Percentiles rank a stretch among this genome's conserved stretches.
These are phyloP conservation scores for Oophaga pumilio DNA, from an alignment of 2,113 vertebrate species.

Conservation along the genomic window DNA sequence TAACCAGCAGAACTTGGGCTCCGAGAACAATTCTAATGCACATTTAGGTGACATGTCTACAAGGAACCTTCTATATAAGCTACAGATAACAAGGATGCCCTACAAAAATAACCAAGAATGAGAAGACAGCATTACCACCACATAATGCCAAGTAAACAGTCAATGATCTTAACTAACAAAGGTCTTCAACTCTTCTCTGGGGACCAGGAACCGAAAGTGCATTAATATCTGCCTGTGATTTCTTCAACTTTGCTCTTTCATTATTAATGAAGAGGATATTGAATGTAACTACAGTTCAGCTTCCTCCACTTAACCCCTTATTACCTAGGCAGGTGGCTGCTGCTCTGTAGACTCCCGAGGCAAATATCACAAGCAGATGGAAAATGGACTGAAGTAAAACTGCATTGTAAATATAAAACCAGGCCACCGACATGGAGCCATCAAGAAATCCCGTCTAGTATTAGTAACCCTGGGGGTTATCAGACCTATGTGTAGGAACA, in stretches of 20 bases:
- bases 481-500: neutral
- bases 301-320: conserved; percentile 12
- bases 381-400: neutral
- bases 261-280: conserved; percentile 38
- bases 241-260: conserved; percentile 6
- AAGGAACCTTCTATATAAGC: neutral
- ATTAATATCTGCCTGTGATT: conserved; percentile 9
- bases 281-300: neutral
- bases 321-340: neutral
- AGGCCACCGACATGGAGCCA: neutral
- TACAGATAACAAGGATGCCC: neutral
- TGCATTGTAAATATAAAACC: neutral
- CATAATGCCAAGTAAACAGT: neutral
- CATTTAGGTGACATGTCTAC: neutral
- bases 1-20: neutral
- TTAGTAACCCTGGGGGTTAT: neutral
- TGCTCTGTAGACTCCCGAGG: neutral
- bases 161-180: conserved; percentile 13
- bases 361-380: neutral
- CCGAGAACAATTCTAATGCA: neutral
- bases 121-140: too few species aligned
- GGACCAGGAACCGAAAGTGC: neutral
- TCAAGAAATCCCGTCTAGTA: neutral
- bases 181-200: neutral
- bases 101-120: neutral